Evolutionary conservation across 2,888 invertebrate genomes (phyloP), one percentile per base, ranked within the genome.

Genomic region (Criorhina ranunculi): DNA sequence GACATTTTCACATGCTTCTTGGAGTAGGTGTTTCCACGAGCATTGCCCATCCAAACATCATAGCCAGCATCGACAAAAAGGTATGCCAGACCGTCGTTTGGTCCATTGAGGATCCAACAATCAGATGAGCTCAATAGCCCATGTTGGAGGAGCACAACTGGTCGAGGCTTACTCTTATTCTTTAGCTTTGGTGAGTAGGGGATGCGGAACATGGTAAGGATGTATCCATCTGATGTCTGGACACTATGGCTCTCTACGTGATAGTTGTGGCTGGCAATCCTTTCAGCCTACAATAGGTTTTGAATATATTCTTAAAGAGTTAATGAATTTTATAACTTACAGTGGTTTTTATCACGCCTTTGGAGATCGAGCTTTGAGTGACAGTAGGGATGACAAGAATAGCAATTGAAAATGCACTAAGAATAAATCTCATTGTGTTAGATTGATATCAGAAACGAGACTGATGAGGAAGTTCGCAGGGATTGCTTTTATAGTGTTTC

Each of bases 1-100:
- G 90, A 89, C 7, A 92, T 90, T 17, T 90, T 91, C 29, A 91
- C 89, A 87, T 95, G 94, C 31, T 91, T 90, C 37, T 91, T 91
- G 3, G 93, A 93, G 88, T 94, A 95, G 0, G 93, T 93, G 88
- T 95, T 96, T 5, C 96, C 97, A 3, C 97, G 93, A 5, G 94
- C 94, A 89, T 97, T 97, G 0, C 96, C 96, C 90, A 97, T 90
- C 97, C 97, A 97, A 0, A 96, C 95, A 86, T 96, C 96, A 87
- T 93, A 95, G 1, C 95, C 95, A 86, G 92, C 92, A 88, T 95
- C 95, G 1, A 95, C 94, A 17, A 95, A 89, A 85, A 91, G 89
- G 59, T 90, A 91, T 0, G 90, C 90, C 31, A 91, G 79, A 2
- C 94, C 93, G 0, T 94, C 93, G 40, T 94, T 93, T 0, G 95